Conservation (phyloP, 2,888 invertebrate genomes). For the Dynastes tityus region DNA sequence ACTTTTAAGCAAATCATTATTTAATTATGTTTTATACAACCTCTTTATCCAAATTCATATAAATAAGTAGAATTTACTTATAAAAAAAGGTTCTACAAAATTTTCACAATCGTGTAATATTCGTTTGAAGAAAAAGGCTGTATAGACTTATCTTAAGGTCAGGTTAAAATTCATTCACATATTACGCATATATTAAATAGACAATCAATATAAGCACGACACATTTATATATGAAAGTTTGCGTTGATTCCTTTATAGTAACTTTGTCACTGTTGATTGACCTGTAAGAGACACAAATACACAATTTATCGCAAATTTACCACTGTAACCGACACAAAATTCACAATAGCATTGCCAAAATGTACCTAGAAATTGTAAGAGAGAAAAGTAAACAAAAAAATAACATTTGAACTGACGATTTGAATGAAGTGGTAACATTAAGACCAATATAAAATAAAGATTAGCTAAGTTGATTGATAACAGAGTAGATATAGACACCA, state of each 20-base stretch:
- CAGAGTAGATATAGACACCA: too few species aligned
- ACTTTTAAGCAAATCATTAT: not conserved
- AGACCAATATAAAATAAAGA: too few species aligned
- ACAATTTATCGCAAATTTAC: conserved; percentile 28
- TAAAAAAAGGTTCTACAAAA: too few species aligned
- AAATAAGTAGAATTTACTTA: not conserved
- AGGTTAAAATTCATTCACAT: conserved; percentile 4
- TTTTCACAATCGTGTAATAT: too few species aligned
- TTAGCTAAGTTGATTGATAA: not conserved
- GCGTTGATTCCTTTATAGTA: conserved; percentile 55
- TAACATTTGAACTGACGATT: not conserved
- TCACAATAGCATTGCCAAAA: conserved; percentile 38
- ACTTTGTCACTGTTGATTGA: conserved; percentile 59
- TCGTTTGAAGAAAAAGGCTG: not conserved
- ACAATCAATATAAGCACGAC: conserved; percentile 16
- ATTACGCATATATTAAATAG: conserved; percentile 3
- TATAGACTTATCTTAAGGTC: not conserved
- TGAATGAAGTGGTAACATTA: too few species aligned
- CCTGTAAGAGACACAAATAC: conserved; percentile 58
- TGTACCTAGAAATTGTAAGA: conserved; percentile 42
- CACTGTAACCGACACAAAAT: conserved; percentile 28
- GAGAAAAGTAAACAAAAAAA: not conserved
- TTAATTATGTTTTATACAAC: not conserved
- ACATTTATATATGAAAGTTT: conserved; percentile 35
- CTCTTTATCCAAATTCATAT: conserved; percentile 1